These are phyloP conservation scores for Trachymyrmex septentrionalis DNA, from an alignment of 1,140 invertebrate genomes.

Conservation along the genomic window DNA sequence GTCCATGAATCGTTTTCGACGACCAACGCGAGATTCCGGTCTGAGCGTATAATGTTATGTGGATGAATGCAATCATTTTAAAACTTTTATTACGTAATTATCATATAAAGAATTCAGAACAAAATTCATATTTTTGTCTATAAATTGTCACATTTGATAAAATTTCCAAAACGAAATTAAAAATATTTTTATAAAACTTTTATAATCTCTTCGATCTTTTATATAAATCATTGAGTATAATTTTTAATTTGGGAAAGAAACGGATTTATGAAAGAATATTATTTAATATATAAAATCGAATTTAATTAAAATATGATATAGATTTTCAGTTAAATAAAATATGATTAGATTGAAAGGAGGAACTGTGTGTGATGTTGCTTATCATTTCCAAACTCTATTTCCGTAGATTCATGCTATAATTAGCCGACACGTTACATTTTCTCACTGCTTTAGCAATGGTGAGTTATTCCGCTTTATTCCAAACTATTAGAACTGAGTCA, in stretches of 20 bases:
- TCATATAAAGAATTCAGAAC: neutral
- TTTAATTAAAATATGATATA: neutral
- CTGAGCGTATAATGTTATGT: neutral
- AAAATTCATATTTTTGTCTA: neutral
- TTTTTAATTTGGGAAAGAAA: neutral
- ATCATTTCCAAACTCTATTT: neutral
- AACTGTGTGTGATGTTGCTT: neutral
- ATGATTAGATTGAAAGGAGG: neutral
- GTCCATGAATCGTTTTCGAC: conserved; percentile 30
- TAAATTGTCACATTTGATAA: neutral
- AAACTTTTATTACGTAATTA: neutral
- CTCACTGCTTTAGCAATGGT: neutral
- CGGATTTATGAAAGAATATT: neutral
- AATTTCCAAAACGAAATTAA: neutral
- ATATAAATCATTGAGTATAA: neutral
- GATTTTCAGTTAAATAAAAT: neutral
- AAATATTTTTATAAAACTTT: neutral
- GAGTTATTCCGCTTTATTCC: neutral
- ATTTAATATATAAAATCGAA: neutral
- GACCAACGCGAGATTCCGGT: neutral
- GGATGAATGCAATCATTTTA: neutral
- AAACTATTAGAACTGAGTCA: neutral
- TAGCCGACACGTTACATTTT: neutral
- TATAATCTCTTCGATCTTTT: neutral
- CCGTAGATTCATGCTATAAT: neutral